Base-by-base conservation (phyloP, 2,888 invertebrate genomes). In the Aporophyla lueneburgensis region DNA sequence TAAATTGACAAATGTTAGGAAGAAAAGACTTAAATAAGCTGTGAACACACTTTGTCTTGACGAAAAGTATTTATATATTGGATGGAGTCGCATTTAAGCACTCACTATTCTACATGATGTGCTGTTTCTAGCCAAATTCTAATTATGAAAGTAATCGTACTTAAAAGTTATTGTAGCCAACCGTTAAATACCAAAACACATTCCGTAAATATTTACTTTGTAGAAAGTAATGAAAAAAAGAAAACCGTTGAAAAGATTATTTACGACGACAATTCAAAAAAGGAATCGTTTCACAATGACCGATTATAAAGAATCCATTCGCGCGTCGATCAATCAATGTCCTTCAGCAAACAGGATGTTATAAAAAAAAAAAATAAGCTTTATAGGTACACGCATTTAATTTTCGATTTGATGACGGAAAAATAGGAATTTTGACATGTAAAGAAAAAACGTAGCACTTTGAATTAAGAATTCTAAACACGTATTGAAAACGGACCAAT, bases 271-370 rank as follows among this genome's bases (percentile, higher is more conserved):
- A 83, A 78, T 86, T 86, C 69, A 63, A 72, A 85, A 84, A 78
- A 76, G 74, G 79, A 81, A 85, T 72, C 88, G 78, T 78, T 86
- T 79, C 72, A 76, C 76, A 77, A 82, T 83, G 88, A 83, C 83
- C 76, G 88, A 85, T 86, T 86, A 80, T 81, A 81, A 80, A 76
- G 86, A 88, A 85, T 84, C 83, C 76, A 80, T 84, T 79, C 81
- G 24, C 77, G 70, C 62, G 71, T 70, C 81, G 81, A 89, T 89
- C 90, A 85, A 89, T 89, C 90, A 89, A 87, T 74, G 87, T 88
- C 84, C 62, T 27, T 78, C 51, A 74, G 69, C 76, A 81, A 86
- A 84, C 76, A 86, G 63, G 77, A 80, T 71, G 78, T 81, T 83
- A 79, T 82, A 76, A 74, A 85, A 83, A 81, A 82, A 67, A 77